Conservation (phyloP, 2,888 invertebrate genomes). For the Keiferia lycopersicella region DNA sequence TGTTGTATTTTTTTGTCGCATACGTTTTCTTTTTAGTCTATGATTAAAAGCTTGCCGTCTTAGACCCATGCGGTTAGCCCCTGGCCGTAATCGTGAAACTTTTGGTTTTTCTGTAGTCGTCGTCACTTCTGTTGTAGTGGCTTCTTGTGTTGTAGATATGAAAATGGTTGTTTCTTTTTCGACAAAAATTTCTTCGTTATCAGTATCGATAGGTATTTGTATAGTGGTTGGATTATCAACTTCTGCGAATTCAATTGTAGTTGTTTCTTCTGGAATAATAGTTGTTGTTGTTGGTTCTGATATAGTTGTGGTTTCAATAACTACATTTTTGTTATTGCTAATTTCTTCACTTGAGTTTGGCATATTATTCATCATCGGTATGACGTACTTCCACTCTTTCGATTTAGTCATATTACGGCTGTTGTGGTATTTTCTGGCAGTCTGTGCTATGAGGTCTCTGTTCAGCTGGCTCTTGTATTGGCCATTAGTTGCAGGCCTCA, state of each 20-base stretch:
- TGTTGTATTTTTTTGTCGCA: conserved; percentile 59
- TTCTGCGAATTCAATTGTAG: conserved; percentile 29
- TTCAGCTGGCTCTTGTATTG: conserved; percentile 47
- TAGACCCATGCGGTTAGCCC: conserved; percentile 51
- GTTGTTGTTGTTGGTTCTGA: conserved; percentile 38
- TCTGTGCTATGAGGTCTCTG: conserved; percentile 62
- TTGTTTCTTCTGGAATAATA: conserved; percentile 26
- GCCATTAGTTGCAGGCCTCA: conserved; percentile 57
- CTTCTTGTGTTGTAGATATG: conserved; percentile 37
- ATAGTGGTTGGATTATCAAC: conserved; percentile 24
- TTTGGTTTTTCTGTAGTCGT: conserved; percentile 45
- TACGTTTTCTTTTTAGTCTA: conserved; percentile 63
- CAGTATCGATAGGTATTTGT: conserved; percentile 26
- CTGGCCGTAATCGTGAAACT: conserved; percentile 44
- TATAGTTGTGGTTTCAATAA: conserved; percentile 2
- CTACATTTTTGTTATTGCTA: conserved; percentile 20
- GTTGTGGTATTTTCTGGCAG: conserved; percentile 55
- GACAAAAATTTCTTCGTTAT: conserved; percentile 31
- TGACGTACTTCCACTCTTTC: conserved; percentile 58
- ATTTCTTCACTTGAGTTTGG: conserved; percentile 32
- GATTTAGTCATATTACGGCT: conserved; percentile 59
- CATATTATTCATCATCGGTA: conserved; percentile 50
- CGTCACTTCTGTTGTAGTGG: conserved; percentile 39
- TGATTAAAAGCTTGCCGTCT: conserved; percentile 62
- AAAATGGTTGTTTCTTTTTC: conserved; percentile 32